These are phyloP conservation scores for Eubucco bourcierii DNA, from an alignment of 2,113 vertebrate genomes.

Conservation along the genomic window DNA sequence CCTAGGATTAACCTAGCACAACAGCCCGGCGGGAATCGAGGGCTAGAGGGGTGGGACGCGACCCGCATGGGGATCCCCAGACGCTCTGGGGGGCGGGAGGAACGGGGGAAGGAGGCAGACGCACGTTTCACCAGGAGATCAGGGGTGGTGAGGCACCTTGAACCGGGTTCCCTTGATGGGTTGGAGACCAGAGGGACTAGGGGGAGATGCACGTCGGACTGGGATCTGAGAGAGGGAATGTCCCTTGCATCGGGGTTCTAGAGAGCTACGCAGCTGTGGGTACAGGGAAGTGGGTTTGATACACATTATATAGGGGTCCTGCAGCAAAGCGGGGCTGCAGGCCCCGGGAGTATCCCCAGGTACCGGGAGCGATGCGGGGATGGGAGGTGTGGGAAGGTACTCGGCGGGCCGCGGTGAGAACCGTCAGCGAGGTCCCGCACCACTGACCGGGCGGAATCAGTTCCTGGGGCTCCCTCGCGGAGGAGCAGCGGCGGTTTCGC, in stretches of 20 bases:
- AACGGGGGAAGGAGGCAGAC: too few relatives aligned
- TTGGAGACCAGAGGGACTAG: too few relatives aligned
- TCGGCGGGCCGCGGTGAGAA: fast-evolving
- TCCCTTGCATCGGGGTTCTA: not conserved
- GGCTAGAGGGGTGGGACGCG: too few relatives aligned
- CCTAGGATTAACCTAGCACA: not conserved
- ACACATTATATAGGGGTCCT: not conserved
- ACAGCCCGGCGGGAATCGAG: not conserved
- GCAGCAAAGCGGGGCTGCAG: not conserved
- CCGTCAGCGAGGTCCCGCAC: not conserved
- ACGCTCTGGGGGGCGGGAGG: fast-evolving
- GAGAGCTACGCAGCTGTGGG: not conserved
- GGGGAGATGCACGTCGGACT: not conserved
- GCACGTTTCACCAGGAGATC: not conserved
- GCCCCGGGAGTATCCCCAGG: not conserved
- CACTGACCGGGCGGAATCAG: fast-evolving
- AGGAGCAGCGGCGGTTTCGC: not conserved
- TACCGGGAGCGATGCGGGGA: not conserved
- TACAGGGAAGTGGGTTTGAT: not conserved
- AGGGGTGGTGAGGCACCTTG: too few relatives aligned
- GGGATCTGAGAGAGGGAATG: not conserved
- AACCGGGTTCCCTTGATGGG: not conserved
- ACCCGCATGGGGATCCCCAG: too few relatives aligned
- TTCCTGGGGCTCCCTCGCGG: fast-evolving
- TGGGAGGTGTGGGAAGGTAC: too few relatives aligned